Base-by-base conservation (phyloP, 1,140 invertebrate species). In the Aphelinus certus region DNA sequence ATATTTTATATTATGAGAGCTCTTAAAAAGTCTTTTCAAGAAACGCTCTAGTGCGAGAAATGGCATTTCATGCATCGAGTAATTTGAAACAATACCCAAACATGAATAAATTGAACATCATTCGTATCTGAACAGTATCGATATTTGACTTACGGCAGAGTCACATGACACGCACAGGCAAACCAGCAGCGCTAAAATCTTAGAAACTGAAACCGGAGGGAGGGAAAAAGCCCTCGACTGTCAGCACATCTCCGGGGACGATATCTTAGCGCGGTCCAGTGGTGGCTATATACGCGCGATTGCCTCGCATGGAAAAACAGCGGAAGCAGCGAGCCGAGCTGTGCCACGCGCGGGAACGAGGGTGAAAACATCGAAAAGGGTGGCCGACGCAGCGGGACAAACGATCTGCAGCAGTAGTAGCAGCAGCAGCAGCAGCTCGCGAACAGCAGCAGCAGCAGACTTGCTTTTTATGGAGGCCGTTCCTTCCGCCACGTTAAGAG, bases 401-500 rank as follows among this genome's bases (percentile, higher is more conserved):
- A 78, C 61, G 60, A 55, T 66, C 49, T 55, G 10, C 42, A 60
- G 69, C 61, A 68, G 56, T 56, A 63, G 61, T 47, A 67, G 26
- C 73, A 75, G 48, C 57, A 67, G 26, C 73, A 75, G 48, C 57
- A 51, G 43, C 57, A 73, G 53, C 42, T 67, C 57, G 65, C 58
- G 68, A 69, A 69, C 74, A 70, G 78, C 69, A 73, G 75, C 61
- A 10, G 10, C 26, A 26, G 26, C 26, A 26, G 26, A 26, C 9
- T 63, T 63, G 46, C 58, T 75, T 78, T 78, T 79, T 79, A 79
- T 78, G 69, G 69, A 70, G 63, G 66, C 63, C 62, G 57, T 77
- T 73, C 73, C 69, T 77, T 78, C 76, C 71, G 67, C 67, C 71
- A 77, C 77, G 76, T 78, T 80, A 79, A 77, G 60, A 76, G 67